Evolutionary conservation across 2,113 vertebrate species (phyloP), one percentile per base, ranked within the genome.

Genomic region (Oplegnathus fasciatus): DNA sequence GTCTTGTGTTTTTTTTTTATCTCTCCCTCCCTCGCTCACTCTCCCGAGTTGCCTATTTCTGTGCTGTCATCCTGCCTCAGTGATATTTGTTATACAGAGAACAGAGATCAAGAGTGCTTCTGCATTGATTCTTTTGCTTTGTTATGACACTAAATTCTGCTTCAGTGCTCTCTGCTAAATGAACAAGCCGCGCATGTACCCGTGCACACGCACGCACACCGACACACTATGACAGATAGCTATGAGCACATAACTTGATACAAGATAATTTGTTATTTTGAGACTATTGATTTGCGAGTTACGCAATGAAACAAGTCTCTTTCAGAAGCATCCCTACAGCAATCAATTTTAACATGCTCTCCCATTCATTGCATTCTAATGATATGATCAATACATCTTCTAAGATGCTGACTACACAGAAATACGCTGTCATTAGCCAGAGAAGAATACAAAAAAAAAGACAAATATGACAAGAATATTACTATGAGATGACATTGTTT

Each of bases 211-310:
- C 40, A 50, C n/a, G 9, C 28, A 61, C 42, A 26, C 22, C 4
- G 10, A 78, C 75, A 76, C 70, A 34, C n/a, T 10, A 55, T 90
- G 90, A 92, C 74, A 86, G 85, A 94, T 89, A 46, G 83, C 78
- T 54, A 32, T 9, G 74, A 75, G 79, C 70, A 42, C 73, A 72
- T 24, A 87, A 87, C 57, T 70, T 88, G 80, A 92, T 89, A 60
- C 70, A 34, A 77, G 78, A 92, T 89, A 17, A 91, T 91, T 92
- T 88, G 66, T 90, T 89, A 88, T 85, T 91, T 82, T 82, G 67
- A 83, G 70, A 76, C 73, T 75, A 92, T 93, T 87, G 91, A 93
- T 92, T 89, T 82, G 75, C 44, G 68, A 82, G 86, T 91, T 79
- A 79, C 2, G 57, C 68, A 80, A 88, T 84, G 61, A 86, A 81